These are phyloP conservation scores for Lasiurus borealis DNA, from an alignment of 2,113 vertebrate genomes.

Conservation along the genomic window DNA sequence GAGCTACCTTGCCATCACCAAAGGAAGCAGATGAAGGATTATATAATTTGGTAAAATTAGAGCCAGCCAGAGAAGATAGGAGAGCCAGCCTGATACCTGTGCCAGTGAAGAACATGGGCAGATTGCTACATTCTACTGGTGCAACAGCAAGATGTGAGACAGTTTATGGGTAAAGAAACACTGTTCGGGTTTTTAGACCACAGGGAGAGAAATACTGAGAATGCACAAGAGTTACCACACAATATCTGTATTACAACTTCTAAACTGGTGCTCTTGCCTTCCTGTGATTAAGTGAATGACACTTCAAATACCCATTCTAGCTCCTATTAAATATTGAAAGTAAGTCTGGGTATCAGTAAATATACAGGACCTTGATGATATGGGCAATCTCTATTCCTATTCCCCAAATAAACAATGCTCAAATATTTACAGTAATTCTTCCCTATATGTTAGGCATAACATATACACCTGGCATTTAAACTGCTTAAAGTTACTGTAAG, in stretches of 20 bases:
- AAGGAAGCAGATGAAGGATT: conserved; percentile 67
- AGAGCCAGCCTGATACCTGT: not conserved
- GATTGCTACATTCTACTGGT: not conserved
- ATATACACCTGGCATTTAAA: not conserved
- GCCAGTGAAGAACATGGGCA: not conserved
- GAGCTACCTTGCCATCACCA: conserved; percentile 48
- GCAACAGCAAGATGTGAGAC: not conserved
- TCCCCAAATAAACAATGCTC: not conserved
- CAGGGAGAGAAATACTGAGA: not conserved
- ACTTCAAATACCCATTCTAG: not conserved
- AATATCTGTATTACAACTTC: not conserved
- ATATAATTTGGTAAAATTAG: conserved; percentile 17
- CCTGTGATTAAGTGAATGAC: not conserved
- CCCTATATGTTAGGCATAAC: not conserved
- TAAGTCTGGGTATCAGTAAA: not conserved
- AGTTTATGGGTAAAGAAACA: not conserved
- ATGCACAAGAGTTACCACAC: not conserved
- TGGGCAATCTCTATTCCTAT: not conserved
- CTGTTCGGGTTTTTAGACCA: not conserved
- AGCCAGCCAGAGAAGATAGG: not conserved
- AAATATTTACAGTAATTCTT: not conserved
- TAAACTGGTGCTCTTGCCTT: not conserved
- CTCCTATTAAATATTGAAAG: not conserved
- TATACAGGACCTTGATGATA: not conserved
- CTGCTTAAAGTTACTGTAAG: not conserved